Conservation (phyloP, 1,140 invertebrate species). For the Apis cerana region DNA sequence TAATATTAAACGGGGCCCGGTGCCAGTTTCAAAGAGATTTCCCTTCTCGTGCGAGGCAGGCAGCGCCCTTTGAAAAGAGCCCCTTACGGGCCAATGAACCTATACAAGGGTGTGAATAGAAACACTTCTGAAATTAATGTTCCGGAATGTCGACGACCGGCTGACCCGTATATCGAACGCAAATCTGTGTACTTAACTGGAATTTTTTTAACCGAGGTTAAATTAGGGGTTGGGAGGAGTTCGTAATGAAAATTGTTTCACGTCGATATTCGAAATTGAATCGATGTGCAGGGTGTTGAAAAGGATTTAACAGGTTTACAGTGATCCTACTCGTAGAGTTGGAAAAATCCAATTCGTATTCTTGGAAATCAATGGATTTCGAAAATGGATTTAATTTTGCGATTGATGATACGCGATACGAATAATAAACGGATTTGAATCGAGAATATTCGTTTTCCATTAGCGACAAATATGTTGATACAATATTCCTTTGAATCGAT, state of each 20-base stretch:
- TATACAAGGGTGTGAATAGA: conserved; percentile 64
- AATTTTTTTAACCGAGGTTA: conserved; percentile 6
- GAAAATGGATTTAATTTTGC: too few relatives aligned
- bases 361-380: too few relatives aligned
- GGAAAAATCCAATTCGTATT: too few relatives aligned
- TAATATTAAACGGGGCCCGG: conserved; percentile 68
- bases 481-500: too few relatives aligned
- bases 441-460: too few relatives aligned
- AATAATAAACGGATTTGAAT: too few relatives aligned
- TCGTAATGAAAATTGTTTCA: conserved; percentile 23
- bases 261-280: conserved; percentile 3
- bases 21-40: conserved; percentile 58
- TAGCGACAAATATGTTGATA: too few relatives aligned
- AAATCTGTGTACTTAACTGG: not conserved
- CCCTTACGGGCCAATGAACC: conserved; percentile 61
- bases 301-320: too few relatives aligned
- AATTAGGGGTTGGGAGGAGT: not conserved
- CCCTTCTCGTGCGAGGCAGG: conserved; percentile 33
- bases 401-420: too few relatives aligned
- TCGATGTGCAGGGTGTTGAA: too few relatives aligned
- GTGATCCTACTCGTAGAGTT: too few relatives aligned
- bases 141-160: conserved; percentile 66
- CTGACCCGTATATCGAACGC: conserved; percentile 60
- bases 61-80: conserved; percentile 61
- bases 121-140: conserved; percentile 71